Conservation (phyloP, 2,113 vertebrate genomes). For the Charina bottae region DNA sequence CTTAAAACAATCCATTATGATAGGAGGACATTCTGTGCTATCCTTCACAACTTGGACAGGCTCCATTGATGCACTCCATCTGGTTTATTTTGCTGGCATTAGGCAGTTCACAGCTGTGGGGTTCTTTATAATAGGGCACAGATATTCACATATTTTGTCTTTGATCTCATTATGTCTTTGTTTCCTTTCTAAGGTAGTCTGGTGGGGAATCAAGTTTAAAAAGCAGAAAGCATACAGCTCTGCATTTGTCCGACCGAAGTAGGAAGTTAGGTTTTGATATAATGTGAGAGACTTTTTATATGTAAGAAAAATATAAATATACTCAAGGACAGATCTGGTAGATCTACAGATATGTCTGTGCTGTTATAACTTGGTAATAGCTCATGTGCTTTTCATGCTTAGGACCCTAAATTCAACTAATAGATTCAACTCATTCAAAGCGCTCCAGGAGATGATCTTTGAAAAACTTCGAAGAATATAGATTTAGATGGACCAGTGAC, state of each 20-base stretch:
- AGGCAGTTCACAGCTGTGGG: constrained; percentile 63
- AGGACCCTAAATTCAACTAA: background rate
- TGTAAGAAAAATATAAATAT: background rate
- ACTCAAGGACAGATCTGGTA: background rate
- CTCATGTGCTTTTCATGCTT: background rate
- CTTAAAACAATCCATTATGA: constrained; percentile 64
- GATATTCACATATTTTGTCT: constrained; percentile 50
- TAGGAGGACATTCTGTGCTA: constrained; percentile 53
- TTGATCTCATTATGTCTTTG: constrained; percentile 37
- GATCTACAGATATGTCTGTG: background rate
- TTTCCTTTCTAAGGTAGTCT: background rate
- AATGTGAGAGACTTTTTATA: background rate
- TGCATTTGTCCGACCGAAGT: background rate
- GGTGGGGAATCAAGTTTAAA: background rate
- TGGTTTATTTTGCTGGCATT: constrained; percentile 68
- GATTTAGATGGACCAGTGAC: background rate
- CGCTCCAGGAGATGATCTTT: background rate
- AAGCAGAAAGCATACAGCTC: background rate
- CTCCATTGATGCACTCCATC: constrained; percentile 59
- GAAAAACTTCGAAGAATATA: background rate
- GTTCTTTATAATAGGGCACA: constrained; percentile 58
- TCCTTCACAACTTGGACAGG: constrained; percentile 59
- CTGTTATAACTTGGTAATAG: background rate
- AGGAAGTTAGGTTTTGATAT: background rate
- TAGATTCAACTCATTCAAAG: background rate